These are phyloP conservation scores for Lepidurus arcticus DNA, from an alignment of 1,140 invertebrate species.

Conservation along the genomic window DNA sequence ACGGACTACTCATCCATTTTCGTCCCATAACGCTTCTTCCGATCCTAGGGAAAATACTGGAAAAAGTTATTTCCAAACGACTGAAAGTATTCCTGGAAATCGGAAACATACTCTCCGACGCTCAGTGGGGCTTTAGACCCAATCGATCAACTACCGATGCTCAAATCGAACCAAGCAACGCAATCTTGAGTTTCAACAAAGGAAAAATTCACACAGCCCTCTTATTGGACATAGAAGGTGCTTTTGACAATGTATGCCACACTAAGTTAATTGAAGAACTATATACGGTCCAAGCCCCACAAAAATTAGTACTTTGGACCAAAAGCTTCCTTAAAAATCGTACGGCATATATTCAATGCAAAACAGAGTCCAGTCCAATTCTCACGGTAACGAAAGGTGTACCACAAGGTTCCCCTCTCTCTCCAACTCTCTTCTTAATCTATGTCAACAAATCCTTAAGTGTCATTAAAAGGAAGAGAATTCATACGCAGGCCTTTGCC, in stretches of 20 bases:
- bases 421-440: background rate
- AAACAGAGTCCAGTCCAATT: background rate
- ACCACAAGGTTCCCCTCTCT: constrained; percentile 15
- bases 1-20: background rate
- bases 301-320: too few species aligned
- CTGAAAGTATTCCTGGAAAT: background rate
- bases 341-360: background rate
- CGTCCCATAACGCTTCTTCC: constrained; percentile 24
- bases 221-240: constrained; percentile 5
- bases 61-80: constrained; percentile 6
- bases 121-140: constrained; percentile 10
- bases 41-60: constrained; percentile 17
- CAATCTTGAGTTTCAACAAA: background rate
- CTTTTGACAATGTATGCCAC: constrained; percentile 26
- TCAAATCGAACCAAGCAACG: background rate
- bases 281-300: background rate
- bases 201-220: constrained; percentile 12
- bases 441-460: background rate
- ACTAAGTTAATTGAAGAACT: background rate
- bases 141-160: constrained; percentile 8
- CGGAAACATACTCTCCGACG: background rate
- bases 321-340: constrained; percentile 19
- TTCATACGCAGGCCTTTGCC: constrained; percentile 22
- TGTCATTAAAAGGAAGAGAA: background rate
- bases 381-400: constrained; percentile 20